These are phyloP conservation scores for Macquaria ambigua DNA, from an alignment of 2,113 vertebrate species.

Conservation along the genomic window DNA sequence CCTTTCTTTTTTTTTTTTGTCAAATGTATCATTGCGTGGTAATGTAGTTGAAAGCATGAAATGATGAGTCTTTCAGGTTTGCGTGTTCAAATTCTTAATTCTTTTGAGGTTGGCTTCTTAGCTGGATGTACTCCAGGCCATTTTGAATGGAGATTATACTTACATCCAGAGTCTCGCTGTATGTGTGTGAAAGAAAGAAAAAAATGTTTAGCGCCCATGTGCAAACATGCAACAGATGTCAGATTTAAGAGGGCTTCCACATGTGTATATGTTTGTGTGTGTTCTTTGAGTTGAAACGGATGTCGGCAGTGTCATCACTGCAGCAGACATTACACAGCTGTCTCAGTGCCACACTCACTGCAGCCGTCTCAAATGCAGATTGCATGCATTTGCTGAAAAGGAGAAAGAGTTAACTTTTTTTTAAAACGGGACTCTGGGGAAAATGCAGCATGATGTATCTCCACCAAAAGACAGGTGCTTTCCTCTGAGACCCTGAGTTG, in stretches of 20 bases:
- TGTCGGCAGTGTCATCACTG: slow-evolving; percentile 43
- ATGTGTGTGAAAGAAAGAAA: neutral
- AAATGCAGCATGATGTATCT: slow-evolving; percentile 28
- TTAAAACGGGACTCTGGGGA: slow-evolving; percentile 20
- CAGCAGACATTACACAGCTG: slow-evolving; percentile 67
- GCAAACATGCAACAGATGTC: slow-evolving; percentile 65
- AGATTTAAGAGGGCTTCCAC: slow-evolving; percentile 48
- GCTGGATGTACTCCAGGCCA: slow-evolving; percentile 1
- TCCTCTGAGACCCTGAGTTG: slow-evolving; percentile 28
- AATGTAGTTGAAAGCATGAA: neutral
- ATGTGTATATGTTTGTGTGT: slow-evolving; percentile 58
- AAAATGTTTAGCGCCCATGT: slow-evolving; percentile 34
- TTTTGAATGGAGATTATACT: neutral
- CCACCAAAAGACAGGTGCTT: slow-evolving; percentile 54
- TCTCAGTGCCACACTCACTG: slow-evolving; percentile 35
- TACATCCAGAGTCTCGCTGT: neutral
- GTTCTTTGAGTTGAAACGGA: slow-evolving; percentile 44
- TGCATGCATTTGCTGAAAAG: slow-evolving; percentile 3
- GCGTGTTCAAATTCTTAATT: neutral
- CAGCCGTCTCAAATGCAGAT: neutral
- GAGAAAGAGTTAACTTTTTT: slow-evolving; percentile 20
- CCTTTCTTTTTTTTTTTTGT: neutral
- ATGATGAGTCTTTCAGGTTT: neutral
- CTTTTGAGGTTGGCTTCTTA: neutral
- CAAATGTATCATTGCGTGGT: neutral